These are phyloP conservation scores for Megalonaias nervosa DNA, from an alignment of 1,140 invertebrate genomes.

Conservation along the genomic window DNA sequence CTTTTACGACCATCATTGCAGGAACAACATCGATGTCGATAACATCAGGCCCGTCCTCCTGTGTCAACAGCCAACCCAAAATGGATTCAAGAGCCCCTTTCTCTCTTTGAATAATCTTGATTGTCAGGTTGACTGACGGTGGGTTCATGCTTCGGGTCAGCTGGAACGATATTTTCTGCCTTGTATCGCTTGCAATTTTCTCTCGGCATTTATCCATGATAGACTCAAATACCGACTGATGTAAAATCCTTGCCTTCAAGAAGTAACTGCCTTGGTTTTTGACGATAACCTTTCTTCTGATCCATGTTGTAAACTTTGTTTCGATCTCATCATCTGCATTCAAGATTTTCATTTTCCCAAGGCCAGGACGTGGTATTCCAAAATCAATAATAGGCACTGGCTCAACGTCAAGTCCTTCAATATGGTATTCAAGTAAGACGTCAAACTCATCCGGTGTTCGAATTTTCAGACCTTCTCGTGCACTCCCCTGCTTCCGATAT, in stretches of 20 bases:
- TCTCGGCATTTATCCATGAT: conserved; percentile 4
- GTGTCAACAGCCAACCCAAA: too few species aligned
- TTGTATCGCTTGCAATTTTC: not conserved
- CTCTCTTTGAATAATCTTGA: too few species aligned
- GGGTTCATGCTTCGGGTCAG: too few species aligned
- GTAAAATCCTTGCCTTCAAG: conserved; percentile 12
- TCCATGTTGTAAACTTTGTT: not conserved
- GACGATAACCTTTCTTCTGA: not conserved
- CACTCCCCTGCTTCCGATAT: conserved; percentile 25
- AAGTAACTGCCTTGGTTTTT: not conserved
- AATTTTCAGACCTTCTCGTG: conserved; percentile 26
- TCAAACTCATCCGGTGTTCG: conserved; percentile 25
- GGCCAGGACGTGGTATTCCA: not conserved
- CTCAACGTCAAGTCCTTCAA: conserved; percentile 7
- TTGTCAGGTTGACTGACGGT: too few species aligned
- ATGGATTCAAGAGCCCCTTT: too few species aligned
- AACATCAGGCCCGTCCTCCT: too few species aligned
- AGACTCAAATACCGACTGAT: conserved; percentile 15
- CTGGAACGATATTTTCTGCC: too few species aligned
- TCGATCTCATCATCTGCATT: not conserved
- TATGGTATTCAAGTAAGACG: conserved; percentile 15
- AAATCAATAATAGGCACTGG: not conserved
- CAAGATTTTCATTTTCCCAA: not conserved
- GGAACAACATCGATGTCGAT: too few species aligned
- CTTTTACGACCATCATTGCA: too few species aligned